Conservation (phyloP, 1,140 invertebrate species). For the Bombus fervidus region DNA sequence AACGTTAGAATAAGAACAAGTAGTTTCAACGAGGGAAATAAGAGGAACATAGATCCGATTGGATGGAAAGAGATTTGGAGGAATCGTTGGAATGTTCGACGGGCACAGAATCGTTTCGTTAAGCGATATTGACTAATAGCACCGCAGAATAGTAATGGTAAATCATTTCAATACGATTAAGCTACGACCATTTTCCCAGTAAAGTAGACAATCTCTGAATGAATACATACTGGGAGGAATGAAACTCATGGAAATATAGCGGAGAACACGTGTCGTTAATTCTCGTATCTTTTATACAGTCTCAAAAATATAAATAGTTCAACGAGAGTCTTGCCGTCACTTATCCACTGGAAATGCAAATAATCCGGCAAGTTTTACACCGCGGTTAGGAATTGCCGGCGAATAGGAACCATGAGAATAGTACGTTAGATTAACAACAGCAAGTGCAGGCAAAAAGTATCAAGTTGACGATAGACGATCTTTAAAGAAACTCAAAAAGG, state of each 20-base stretch:
- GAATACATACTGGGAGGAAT: conserved; percentile 3
- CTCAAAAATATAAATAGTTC: conserved; percentile 61
- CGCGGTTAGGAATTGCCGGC: conserved; percentile 57
- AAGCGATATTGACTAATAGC: conserved; percentile 49
- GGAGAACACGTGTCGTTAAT: conserved; percentile 12
- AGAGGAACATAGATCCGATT: conserved; percentile 58
- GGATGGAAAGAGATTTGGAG: conserved; percentile 3
- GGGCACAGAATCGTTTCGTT: conserved; percentile 5
- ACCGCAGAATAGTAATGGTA: conserved; percentile 21
- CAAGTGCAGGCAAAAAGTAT: conserved; percentile 18
- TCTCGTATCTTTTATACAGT: conserved; percentile 51
- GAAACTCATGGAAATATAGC: conserved; percentile 39
- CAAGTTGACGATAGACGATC: not conserved
- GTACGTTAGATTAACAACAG: conserved; percentile 30
- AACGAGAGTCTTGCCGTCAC: conserved; percentile 25
- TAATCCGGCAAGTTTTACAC: conserved; percentile 40
- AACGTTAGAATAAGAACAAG: not conserved
- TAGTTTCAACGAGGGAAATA: not conserved
- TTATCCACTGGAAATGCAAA: conserved; percentile 46
- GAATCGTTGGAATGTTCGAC: conserved; percentile 26
- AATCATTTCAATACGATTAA: not conserved
- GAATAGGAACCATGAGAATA: conserved; percentile 61
- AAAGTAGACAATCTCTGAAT: not conserved
- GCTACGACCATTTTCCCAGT: not conserved
- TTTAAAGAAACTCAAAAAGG: not conserved